These are phyloP conservation scores for Tiliqua scincoides DNA, from an alignment of 2,113 vertebrate genomes.

Conservation along the genomic window DNA sequence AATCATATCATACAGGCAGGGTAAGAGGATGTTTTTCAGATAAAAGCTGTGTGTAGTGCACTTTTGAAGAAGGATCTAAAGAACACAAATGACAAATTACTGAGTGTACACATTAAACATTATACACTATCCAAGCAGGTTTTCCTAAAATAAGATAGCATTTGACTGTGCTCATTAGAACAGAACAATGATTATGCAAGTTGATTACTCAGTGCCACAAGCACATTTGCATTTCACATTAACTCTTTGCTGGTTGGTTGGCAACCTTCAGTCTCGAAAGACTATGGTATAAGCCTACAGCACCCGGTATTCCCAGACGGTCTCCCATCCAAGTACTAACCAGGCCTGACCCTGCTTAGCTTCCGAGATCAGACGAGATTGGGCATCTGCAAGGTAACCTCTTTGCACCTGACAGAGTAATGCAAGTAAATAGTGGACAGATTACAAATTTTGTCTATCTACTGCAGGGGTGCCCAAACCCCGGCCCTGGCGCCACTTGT, in stretches of 20 bases:
- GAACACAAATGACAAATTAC: background rate
- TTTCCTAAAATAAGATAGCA: background rate
- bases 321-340: no score
- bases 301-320: no score
- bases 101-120: conserved; percentile 32
- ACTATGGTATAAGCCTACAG: no score
- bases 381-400: no score
- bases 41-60: background rate
- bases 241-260: no score
- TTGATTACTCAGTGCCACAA: conserved; percentile 22
- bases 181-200: background rate
- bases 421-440: background rate
- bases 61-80: conserved; percentile 2
- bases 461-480: no score
- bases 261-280: no score
- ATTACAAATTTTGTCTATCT: background rate
- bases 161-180: conserved; percentile 11
- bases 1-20: background rate
- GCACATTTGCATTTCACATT: conserved; percentile 9
- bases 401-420: background rate
- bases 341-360: no score
- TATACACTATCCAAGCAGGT: conserved; percentile 26
- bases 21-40: conserved; percentile 19
- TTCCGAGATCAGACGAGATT: no score
- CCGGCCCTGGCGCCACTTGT: no score